Evolutionary conservation across 2,113 vertebrate genomes (phyloP), one percentile per base, ranked within the genome.

Genomic region (Sylvilagus bachmani): DNA sequence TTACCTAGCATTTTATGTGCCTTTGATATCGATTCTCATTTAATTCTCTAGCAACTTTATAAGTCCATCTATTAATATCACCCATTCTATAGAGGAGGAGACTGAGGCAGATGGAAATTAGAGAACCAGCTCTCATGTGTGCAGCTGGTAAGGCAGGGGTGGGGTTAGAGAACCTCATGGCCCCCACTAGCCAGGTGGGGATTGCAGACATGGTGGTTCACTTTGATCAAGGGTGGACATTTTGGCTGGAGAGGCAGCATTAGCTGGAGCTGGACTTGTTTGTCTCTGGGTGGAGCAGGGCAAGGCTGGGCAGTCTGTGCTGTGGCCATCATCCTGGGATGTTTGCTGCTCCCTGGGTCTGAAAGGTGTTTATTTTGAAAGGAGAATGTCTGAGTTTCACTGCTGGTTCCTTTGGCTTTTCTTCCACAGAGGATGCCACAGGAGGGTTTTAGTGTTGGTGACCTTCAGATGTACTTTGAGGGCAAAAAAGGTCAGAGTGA

Each of bases 261-360:
- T 83, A 75, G 61, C 81, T 38, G 8, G 36, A 89, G 61, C 33
- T 36, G 62, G 44, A 6, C 71, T 94, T 92, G 83, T 79, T 96
- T 95, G 75, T 95, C 61, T 21, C 38, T 27, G n/a, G 29, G 22
- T 49, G 33, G 21, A 44, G 53, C 9, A 11, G 55, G 31, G 10
- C 13, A 62, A 83, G 17, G n/a, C 67, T 36, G 10, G 79, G 36
- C 70, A 86, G 25, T 33, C 12, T 51, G 36, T 3, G 5, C 27
- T 7, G 3, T n/a, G 69, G 17, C 69, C 69, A 29, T 79, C 33
- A 55, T n/a, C 11, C 77, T 69, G 29, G 16, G 49, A 67, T 92
- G 31, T 90, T 93, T 51, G 82, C 14, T 79, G 64, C 64, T 95
- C 64, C 24, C 17, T 53, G 64, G 80, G 67, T 49, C 69, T 3